phyloP scores from a whole-genome alignment of 2,888 invertebrate genomes.

The Heliconius ethilla region DNA sequence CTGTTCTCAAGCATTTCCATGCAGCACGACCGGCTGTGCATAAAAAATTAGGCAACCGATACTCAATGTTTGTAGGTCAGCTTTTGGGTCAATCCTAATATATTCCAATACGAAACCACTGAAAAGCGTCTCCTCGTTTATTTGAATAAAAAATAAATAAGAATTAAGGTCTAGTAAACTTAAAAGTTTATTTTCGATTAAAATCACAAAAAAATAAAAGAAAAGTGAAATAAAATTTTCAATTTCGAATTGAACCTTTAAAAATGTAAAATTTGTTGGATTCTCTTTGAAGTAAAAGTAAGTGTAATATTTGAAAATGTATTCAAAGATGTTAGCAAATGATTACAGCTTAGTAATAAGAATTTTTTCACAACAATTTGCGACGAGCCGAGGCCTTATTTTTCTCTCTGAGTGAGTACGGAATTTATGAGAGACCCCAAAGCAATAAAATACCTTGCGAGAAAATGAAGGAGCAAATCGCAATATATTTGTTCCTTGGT shows the following conservation, averaged over 20 bases:
- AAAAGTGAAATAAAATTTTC: neutral
- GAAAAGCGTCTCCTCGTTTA: neutral
- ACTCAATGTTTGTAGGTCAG: constrained; percentile 55
- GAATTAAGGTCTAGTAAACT: neutral
- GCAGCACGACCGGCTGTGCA: constrained; percentile 47
- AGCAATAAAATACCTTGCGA: constrained; percentile 81
- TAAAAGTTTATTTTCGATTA: neutral
- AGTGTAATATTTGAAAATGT: constrained; percentile 33
- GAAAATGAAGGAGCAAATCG: constrained; percentile 82
- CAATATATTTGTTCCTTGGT: constrained; percentile 79
- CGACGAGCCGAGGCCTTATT: constrained; percentile 72
- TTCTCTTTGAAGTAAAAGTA: constrained; percentile 40
- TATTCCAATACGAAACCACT: constrained; percentile 53
- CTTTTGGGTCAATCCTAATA: constrained; percentile 48
- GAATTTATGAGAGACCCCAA: constrained; percentile 79
- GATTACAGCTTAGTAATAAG: constrained; percentile 64
- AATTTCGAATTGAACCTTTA: neutral
- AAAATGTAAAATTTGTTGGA: constrained; percentile 2
- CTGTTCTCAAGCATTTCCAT: constrained; percentile 30
- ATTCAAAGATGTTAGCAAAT: constrained; percentile 34
- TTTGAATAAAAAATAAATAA: neutral
- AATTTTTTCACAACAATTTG: constrained; percentile 72
- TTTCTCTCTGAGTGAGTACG: constrained; percentile 77
- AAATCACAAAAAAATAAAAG: neutral
- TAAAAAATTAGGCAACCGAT: constrained; percentile 56